phyloP scores from a whole-genome alignment of 30 jellyfish, hydroid and myxozoan genomes.

The Pelagia noctiluca region DNA sequence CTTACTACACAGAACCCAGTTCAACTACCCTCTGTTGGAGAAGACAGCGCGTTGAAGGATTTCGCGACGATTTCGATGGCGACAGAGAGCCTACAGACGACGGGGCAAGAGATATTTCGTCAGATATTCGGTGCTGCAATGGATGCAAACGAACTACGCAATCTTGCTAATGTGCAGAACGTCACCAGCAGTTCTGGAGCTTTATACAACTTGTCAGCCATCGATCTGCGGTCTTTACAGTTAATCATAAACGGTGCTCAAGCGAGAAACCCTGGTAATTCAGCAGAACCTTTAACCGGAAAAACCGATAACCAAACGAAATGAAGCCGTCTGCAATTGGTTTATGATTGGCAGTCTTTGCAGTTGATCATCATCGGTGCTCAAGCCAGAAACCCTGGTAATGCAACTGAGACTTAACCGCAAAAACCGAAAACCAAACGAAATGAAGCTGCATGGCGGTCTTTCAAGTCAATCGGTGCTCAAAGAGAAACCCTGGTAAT shows the following conservation, averaged over 20 bases:
- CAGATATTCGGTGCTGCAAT: constrained; percentile 49
- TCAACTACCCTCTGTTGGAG: not conserved
- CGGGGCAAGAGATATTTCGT: constrained; percentile 49
- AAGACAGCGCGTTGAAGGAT: constrained; percentile 50
- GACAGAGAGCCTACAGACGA: constrained; percentile 39
- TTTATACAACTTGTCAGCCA: constrained; percentile 39
- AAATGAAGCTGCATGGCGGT: too few relatives aligned
- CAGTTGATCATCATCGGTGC: too few relatives aligned
- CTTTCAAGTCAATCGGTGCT: too few relatives aligned
- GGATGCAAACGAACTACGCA: constrained; percentile 44
- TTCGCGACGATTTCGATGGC: constrained; percentile 64
- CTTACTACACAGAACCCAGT: not conserved
- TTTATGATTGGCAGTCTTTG: too few relatives aligned
- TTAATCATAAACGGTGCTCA: constrained; percentile 53
- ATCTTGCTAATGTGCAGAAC: constrained; percentile 30
- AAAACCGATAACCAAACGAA: not conserved
- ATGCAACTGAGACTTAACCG: too few relatives aligned
- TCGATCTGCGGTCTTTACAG: constrained; percentile 61
- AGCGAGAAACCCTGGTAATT: constrained; percentile 1
- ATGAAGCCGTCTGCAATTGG: too few relatives aligned
- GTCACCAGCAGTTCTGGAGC: constrained; percentile 38
- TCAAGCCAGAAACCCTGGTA: too few relatives aligned
- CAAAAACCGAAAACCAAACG: too few relatives aligned
- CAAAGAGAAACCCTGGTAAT: too few relatives aligned
- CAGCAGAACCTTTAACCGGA: not conserved